Evolutionary conservation across 1,140 invertebrate species (phyloP).

Genomic region (Drosophila equinoxialis): DNA sequence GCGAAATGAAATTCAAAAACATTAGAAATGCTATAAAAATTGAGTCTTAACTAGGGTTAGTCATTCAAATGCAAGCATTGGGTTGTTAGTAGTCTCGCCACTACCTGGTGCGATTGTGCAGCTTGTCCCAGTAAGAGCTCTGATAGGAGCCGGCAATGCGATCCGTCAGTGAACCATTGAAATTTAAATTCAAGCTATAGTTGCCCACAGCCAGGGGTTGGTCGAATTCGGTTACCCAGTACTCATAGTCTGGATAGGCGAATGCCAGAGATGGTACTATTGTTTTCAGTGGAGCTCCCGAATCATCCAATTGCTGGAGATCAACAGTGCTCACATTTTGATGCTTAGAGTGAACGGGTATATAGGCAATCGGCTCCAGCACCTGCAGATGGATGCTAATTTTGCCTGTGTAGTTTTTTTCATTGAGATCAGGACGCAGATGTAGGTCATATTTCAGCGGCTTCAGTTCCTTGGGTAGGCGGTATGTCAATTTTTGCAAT

Average conservation of each 20-base stretch:
- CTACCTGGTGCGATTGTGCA: slow-evolving; percentile 86
- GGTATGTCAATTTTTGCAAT: slow-evolving; percentile 82
- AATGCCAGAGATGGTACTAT: slow-evolving; percentile 81
- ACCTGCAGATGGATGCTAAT: slow-evolving; percentile 89
- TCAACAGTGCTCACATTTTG: slow-evolving; percentile 66
- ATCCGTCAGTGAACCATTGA: slow-evolving; percentile 87
- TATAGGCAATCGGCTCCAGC: slow-evolving; percentile 84
- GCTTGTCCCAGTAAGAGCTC: slow-evolving; percentile 87
- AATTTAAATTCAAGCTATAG: slow-evolving; percentile 87
- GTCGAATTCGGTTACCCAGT: slow-evolving; percentile 86
- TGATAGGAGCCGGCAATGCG: slow-evolving; percentile 91
- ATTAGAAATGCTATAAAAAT: not conserved
- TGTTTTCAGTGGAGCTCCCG: slow-evolving; percentile 44
- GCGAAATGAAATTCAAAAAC: not conserved
- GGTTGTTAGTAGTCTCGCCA: slow-evolving; percentile 30
- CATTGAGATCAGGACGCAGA: slow-evolving; percentile 88
- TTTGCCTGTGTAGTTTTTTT: slow-evolving; percentile 88
- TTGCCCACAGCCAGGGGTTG: slow-evolving; percentile 84
- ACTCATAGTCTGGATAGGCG: slow-evolving; percentile 86
- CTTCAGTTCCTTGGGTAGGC: slow-evolving; percentile 87
- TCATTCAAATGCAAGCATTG: slow-evolving; percentile 30
- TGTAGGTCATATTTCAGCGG: slow-evolving; percentile 90
- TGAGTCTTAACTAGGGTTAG: not conserved
- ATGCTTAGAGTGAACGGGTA: slow-evolving; percentile 89
- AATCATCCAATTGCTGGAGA: slow-evolving; percentile 58